Evolutionary conservation across 2,797 vertebrate species (phyloP), one percentile per base, ranked within the genome.

Genomic region (Pseudopleuronectes americanus): DNA sequence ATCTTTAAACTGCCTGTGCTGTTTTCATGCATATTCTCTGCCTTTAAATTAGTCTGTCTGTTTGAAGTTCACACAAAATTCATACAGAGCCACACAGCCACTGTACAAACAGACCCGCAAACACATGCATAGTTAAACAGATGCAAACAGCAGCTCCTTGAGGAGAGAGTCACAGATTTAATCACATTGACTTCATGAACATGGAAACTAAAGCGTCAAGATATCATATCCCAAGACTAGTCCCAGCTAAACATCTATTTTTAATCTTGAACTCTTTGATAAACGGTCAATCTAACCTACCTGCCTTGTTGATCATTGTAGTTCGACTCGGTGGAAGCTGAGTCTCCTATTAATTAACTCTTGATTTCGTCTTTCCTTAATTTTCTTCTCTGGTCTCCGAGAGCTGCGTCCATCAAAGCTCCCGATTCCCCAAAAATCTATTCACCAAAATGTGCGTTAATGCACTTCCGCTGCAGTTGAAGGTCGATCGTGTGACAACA

Each of bases 1-100:
- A 78, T 81, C 77, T 80, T 76, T 81, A 68, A 89, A 77, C 75
- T 77, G 65, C 69, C 61, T 74, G 77, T 70, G 76, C 71, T 12
- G 64, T 83, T 48, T 84, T 89, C 77, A 77, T 87, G 68, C 81
- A 83, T 83, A 80, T 81, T 84, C 79, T 80, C 80, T 77, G 77
- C 54, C 79, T 84, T 85, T 89, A 77, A 79, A 81, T 80, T 70
- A 64, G 71, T 68, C 53, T 67, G 57, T 79, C 58, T 70, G 45
- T 82, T 48, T 38, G 67, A 81, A 79, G 68, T 43, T 24, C 43
- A 74, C 67, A 71, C 17, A 54, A 36, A 59, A 54, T 53, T 63
- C 71, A 77, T 57, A 62, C 55, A 66, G 58, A 70, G 57, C 68
- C 36, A 31, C 48, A 23, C 43, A 61, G 31, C 64, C 59, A 54